Evolutionary conservation across 1,140 invertebrate species (phyloP), one percentile per base, ranked within the genome.

Genomic region (Bactericera cockerelli): DNA sequence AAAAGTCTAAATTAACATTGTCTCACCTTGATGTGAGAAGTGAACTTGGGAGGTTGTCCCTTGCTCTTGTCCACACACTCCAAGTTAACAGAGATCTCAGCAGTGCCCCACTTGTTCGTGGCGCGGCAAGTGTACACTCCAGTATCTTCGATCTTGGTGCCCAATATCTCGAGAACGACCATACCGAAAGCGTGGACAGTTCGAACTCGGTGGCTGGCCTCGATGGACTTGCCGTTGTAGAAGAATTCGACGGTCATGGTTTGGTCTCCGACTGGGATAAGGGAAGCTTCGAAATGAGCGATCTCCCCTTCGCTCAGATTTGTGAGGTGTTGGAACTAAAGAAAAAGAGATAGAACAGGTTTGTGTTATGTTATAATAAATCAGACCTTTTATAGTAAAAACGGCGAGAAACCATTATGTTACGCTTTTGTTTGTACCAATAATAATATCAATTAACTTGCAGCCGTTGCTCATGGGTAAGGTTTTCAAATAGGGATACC

Each of bases 241-340:
- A 94, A 94, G 94, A 94, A 99, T 76, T 98, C 92, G 25, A 98
- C 89, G 25, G 85, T 81, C 93, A 98, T 97, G 25, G 84, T 89
- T 68, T 96, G 90, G 71, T 98, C 93, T 22, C 92, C 92, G 56
- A 91, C 84, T 11, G 93, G 93, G 42, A 90, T 85, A 0, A 98
- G 76, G 36, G 88, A 90, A 14, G 90, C 93, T 74, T 97, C 93
- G 69, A 94, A 95, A 68, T 93, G 90, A 66, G 89, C 90, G 64
- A 93, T 85, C 72, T 93, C 89, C 38, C 89, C 89, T 75, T 93
- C 90, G 11, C 79, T 84, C 14, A 93, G 74, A 65, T 91, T 88
- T 4, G 76, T 75, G 53, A 93, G 75, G 64, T 89, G 83, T 65
- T 86, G 79, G 69, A 90, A 91, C 69, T 70, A 59, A 25, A 63